Conservation (phyloP, 1,140 invertebrate genomes). For the Metopolophium dirhodum region DNA sequence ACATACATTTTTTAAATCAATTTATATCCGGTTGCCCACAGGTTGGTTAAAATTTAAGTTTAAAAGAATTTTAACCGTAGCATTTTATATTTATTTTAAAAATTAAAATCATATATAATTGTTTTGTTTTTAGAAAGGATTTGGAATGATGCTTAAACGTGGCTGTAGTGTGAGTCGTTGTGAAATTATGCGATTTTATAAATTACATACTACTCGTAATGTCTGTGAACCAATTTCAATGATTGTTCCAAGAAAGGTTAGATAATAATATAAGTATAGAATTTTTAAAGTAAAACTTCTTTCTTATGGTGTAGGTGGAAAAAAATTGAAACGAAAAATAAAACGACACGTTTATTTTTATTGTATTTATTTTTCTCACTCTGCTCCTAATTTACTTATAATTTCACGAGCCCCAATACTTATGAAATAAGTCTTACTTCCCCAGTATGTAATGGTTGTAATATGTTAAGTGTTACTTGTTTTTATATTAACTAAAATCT, state of each 20-base stretch:
- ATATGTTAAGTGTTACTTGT: too few species aligned
- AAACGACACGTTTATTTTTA: too few species aligned
- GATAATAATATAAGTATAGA: slow-evolving; percentile 31
- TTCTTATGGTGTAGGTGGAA: too few species aligned
- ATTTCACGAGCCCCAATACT: too few species aligned
- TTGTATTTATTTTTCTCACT: too few species aligned
- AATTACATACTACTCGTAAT: slow-evolving; percentile 85
- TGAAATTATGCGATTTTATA: slow-evolving; percentile 92
- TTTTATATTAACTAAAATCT: too few species aligned
- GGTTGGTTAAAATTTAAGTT: slow-evolving; percentile 61
- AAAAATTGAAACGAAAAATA: too few species aligned
- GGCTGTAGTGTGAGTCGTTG: slow-evolving; percentile 82
- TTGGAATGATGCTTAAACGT: slow-evolving; percentile 89
- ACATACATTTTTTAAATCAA: slow-evolving; percentile 87
- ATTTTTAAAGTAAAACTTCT: too few species aligned
- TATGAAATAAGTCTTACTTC: too few species aligned
- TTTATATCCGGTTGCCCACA: slow-evolving; percentile 90
- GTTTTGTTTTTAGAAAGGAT: slow-evolving; percentile 51
- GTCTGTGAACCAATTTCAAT: slow-evolving; percentile 91
- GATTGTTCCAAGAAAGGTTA: slow-evolving; percentile 88
- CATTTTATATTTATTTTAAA: slow-evolving; percentile 8
- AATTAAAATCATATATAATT: not conserved
- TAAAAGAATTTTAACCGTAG: slow-evolving; percentile 9
- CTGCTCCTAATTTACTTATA: too few species aligned
- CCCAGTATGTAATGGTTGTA: too few species aligned